Evolutionary conservation across 1,140 invertebrate species (phyloP), one percentile per base, ranked within the genome.

Genomic region (Aphelenchoides fujianensis): DNA sequence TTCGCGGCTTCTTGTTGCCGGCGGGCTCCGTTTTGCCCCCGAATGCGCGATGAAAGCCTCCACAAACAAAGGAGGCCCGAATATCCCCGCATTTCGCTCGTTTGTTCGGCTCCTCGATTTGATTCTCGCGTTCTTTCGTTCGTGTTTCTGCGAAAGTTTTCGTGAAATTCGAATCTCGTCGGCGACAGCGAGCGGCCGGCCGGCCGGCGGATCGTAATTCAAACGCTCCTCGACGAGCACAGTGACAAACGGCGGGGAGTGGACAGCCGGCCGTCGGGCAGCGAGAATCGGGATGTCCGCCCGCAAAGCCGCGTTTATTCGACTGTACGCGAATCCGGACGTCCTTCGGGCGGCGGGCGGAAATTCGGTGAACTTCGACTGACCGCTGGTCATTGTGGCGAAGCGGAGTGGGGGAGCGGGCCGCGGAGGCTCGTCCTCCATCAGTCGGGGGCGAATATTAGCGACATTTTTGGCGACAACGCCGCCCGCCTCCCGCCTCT

Each of bases 351-450:
- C 41, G 41, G 23, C 41, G 41, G 41, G 41, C 41, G 41, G 41
- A 48, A 48, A 48, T 48, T 48, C 41, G 41, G 41, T 48, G 41
- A 48, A 48, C 41, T 48, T 48, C 23, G 41, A 23, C 41, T 48
- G 41, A 48, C 41, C 41, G 41, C 23, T 48, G 41, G 41, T 48
- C 41, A 48, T 48, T 48, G 12, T 23, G 41, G n/a, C n/a, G n/a
- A n/a, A 48, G 41, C 23, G 41, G 12, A 48, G 12, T 23, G 41
- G 41, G 41, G 41, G 41, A 48, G 23, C 23, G 23, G 41, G 23
- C 41, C 12, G 23, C n/a, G n/a, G n/a, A n/a, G n/a, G n/a, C n/a
- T n/a, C n/a, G n/a, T n/a, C n/a, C n/a, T n/a, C n/a, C n/a, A n/a
- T n/a, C n/a, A n/a, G n/a, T n/a, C n/a, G n/a, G n/a, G n/a, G n/a